Evolutionary conservation across 1,140 invertebrate genomes (phyloP).

Genomic region (Sarcophaga peregrina): DNA sequence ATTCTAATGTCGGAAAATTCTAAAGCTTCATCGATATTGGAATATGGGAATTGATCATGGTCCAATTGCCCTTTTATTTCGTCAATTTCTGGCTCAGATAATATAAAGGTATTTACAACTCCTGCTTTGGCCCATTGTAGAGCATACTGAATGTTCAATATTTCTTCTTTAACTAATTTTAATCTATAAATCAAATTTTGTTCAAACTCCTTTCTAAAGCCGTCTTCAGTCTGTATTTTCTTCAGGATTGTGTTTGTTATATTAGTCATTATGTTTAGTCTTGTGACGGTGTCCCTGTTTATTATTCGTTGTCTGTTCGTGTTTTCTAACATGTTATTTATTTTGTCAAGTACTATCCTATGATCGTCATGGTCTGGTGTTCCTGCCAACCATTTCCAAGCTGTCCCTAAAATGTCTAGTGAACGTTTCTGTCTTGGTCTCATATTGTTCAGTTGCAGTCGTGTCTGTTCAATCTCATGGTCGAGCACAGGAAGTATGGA

Average conservation of each 20-base stretch:
- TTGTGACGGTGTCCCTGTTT: background rate
- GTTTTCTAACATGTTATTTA: background rate
- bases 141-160: slow-evolving; percentile 1
- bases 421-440: background rate
- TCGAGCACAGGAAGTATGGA: background rate
- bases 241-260: no score
- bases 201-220: no score
- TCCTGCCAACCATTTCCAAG: no score
- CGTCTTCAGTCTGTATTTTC: no score
- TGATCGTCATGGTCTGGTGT: slow-evolving; percentile 3
- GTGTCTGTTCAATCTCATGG: background rate
- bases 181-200: background rate
- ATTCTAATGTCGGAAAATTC: no score
- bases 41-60: background rate
- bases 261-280: background rate
- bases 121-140: no score
- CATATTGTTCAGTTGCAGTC: background rate
- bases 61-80: background rate
- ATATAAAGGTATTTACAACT: background rate
- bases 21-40: no score
- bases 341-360: background rate
- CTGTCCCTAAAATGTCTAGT: no score
- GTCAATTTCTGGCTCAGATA: background rate
- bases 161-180: background rate
- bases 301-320: slow-evolving; percentile 9